Evolutionary conservation across 2,113 vertebrate genomes (phyloP).

Genomic region (Glaucomys volans): DNA sequence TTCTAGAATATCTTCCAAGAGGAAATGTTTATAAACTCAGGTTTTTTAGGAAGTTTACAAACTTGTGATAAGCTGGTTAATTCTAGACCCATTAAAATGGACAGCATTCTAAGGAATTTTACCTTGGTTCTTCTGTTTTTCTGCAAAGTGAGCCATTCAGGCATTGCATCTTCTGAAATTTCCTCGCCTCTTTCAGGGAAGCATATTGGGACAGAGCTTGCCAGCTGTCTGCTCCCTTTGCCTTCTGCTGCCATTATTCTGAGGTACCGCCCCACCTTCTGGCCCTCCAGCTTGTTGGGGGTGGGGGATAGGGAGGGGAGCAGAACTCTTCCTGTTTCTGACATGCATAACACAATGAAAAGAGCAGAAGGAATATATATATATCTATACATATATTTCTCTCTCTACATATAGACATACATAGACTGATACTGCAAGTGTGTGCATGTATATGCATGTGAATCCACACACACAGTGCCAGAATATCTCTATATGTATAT

Average conservation of each 20-base stretch:
- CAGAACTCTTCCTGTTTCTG: slow-evolving; percentile 73
- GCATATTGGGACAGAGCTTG: slow-evolving; percentile 99
- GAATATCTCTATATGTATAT: slow-evolving; percentile 76
- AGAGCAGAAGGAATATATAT: slow-evolving; percentile 79
- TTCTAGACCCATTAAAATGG: slow-evolving; percentile 86
- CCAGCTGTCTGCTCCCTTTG: slow-evolving; percentile 99
- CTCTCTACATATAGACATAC: slow-evolving; percentile 66
- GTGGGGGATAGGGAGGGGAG: slow-evolving; percentile 68
- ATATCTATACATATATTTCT: slow-evolving; percentile 59
- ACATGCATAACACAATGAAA: slow-evolving; percentile 80
- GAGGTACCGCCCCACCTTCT: slow-evolving; percentile 98
- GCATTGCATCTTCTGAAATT: slow-evolving; percentile 96
- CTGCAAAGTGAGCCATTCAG: slow-evolving; percentile 95
- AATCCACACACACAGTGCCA: slow-evolving; percentile 72
- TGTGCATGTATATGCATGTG: slow-evolving; percentile 72
- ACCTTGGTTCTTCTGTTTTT: slow-evolving; percentile 95
- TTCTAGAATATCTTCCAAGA: slow-evolving; percentile 56
- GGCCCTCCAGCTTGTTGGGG: slow-evolving; percentile 94
- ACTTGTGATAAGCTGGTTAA: slow-evolving; percentile 47
- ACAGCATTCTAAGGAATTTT: slow-evolving; percentile 95
- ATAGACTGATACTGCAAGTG: slow-evolving; percentile 56
- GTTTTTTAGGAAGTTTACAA: slow-evolving; percentile 9
- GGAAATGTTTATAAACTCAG: background rate
- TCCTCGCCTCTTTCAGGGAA: slow-evolving; percentile 99
- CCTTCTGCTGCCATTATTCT: slow-evolving; percentile 99